phyloP scores from a whole-genome alignment of 2,113 vertebrate genomes.

The Osmerus eperlanus region DNA sequence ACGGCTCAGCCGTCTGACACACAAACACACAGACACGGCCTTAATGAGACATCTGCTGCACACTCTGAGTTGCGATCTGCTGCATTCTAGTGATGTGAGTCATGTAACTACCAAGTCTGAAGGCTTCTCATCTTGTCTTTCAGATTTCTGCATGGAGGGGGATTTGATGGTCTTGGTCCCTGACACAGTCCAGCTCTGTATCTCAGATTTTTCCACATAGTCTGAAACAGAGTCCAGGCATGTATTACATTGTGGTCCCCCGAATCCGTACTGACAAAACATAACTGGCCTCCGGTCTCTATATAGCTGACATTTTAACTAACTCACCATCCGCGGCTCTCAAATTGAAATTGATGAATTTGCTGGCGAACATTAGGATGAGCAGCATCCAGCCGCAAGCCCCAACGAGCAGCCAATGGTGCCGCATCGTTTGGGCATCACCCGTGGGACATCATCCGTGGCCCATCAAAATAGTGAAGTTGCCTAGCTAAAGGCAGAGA shows the following conservation, averaged over 20 bases:
- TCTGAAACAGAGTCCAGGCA: constrained; percentile 62
- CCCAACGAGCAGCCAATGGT: constrained; percentile 92
- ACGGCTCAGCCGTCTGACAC: constrained; percentile 66
- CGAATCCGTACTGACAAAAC: neutral
- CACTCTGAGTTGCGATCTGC: no score
- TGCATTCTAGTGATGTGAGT: no score
- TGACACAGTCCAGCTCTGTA: constrained; percentile 70
- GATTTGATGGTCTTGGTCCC: constrained; percentile 66
- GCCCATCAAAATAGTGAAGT: constrained; percentile 33
- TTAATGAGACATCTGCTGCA: neutral
- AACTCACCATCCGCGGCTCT: constrained; percentile 83
- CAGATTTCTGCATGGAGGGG: constrained; percentile 46
- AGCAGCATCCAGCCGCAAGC: constrained; percentile 96
- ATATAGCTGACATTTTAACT: constrained; percentile 27
- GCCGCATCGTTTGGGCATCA: constrained; percentile 85
- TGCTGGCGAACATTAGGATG: constrained; percentile 94
- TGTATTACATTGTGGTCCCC: neutral
- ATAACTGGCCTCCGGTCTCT: neutral
- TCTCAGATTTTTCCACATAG: constrained; percentile 74
- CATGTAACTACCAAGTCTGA: constrained; percentile 71
- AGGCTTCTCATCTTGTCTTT: constrained; percentile 62
- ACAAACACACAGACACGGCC: neutral
- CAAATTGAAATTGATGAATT: constrained; percentile 86
- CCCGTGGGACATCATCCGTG: constrained; percentile 22
- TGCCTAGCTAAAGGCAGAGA: neutral